Evolutionary conservation across 2,888 invertebrate genomes (phyloP).

Genomic region (Drosophila multiciliata): DNA sequence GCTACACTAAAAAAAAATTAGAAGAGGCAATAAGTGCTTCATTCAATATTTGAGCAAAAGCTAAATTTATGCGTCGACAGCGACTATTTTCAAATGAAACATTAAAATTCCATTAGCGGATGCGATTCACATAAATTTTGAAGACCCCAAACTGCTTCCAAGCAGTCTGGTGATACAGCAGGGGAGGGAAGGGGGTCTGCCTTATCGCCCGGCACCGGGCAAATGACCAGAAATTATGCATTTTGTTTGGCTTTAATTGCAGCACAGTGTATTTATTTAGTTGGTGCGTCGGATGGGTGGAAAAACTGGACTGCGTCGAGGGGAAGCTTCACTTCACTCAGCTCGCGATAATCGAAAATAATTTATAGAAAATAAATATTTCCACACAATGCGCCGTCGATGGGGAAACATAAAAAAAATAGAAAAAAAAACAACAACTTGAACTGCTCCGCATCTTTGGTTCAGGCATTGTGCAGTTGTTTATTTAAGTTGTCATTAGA

Average conservation of each 20-base stretch:
- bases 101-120: constrained; percentile 80
- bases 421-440: background rate
- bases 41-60: constrained; percentile 58
- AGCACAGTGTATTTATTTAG: constrained; percentile 56
- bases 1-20: constrained; percentile 14
- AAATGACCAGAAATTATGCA: constrained; percentile 74
- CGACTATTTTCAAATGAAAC: constrained; percentile 75
- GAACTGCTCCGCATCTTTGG: constrained; percentile 24
- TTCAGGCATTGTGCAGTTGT: constrained; percentile 58
- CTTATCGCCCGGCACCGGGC: constrained; percentile 48
- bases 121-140: constrained; percentile 66
- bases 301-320: background rate
- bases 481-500: constrained; percentile 80
- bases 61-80: constrained; percentile 57
- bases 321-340: constrained; percentile 7
- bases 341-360: constrained; percentile 75
- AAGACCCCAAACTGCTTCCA: constrained; percentile 13
- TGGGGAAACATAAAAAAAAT: constrained; percentile 46
- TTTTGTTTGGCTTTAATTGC: constrained; percentile 77
- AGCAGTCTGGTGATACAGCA: background rate
- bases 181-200: constrained; percentile 8
- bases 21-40: constrained; percentile 17
- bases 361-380: constrained; percentile 80
- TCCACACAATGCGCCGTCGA: constrained; percentile 64
- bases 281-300: constrained; percentile 8